Conservation (phyloP, 2,888 invertebrate species). For the Dryadula phaetusa region DNA sequence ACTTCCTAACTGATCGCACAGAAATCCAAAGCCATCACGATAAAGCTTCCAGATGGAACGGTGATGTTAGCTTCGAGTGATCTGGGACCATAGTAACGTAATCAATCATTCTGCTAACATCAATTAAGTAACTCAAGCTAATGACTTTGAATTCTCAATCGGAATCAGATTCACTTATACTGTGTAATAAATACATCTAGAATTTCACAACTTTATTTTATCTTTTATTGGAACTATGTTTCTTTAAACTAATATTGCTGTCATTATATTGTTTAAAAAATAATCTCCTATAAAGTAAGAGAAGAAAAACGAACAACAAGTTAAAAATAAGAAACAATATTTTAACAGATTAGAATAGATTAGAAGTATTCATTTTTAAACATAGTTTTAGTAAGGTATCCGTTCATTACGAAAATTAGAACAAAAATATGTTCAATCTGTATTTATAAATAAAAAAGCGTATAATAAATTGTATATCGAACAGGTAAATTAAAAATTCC, state of each 20-base stretch:
- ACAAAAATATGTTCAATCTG: background rate
- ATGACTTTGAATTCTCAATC: constrained; percentile 25
- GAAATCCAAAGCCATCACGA: constrained; percentile 25
- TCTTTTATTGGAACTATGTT: too few species aligned
- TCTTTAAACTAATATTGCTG: too few species aligned
- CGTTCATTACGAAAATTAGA: too few species aligned
- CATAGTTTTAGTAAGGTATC: too few species aligned
- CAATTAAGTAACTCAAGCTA: constrained; percentile 61
- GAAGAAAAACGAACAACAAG: too few species aligned
- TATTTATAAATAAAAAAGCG: too few species aligned
- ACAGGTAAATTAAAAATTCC: background rate
- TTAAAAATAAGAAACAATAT: too few species aligned
- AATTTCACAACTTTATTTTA: background rate
- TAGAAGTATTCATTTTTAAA: too few species aligned
- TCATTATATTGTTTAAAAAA: too few species aligned
- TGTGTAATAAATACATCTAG: background rate
- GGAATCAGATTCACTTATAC: background rate
- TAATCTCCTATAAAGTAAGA: too few species aligned
- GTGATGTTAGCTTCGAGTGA: constrained; percentile 34
- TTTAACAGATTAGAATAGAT: too few species aligned
- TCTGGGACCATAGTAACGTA: constrained; percentile 20
- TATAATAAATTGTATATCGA: too few species aligned
- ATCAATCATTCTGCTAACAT: constrained; percentile 70
- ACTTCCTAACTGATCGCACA: background rate
- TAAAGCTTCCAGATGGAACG: constrained; percentile 33